A percentile compares a stretch with the other conserved stretches of the same genome.
Evolutionary conservation across 1,140 invertebrate genomes (phyloP).

Genomic region (Sipha flava): DNA sequence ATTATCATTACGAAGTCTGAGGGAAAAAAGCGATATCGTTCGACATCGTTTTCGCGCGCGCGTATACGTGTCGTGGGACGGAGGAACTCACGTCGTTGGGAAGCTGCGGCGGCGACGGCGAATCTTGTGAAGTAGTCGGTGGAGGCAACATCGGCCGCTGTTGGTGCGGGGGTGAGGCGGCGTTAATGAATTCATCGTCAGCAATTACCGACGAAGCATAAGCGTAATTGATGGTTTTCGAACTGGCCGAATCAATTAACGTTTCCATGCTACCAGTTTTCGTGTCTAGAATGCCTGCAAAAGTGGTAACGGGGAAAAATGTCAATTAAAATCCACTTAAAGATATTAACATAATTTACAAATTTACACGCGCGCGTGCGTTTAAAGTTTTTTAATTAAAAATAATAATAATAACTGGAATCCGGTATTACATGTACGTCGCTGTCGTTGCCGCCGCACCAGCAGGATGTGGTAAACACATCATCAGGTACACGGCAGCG

Average conservation of each 20-base stretch:
- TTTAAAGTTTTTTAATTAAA: slow-evolving; percentile 3
- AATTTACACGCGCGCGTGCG: background rate
- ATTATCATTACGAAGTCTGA: too few species aligned
- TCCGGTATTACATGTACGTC: background rate
- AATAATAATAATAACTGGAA: background rate
- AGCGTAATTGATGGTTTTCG: slow-evolving; percentile 22
- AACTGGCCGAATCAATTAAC: slow-evolving; percentile 13
- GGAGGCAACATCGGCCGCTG: slow-evolving; percentile 2
- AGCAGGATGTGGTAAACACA: background rate
- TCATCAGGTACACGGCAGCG: background rate
- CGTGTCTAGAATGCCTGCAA: background rate
- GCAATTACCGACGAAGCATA: slow-evolving; percentile 2
- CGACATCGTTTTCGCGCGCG: background rate
- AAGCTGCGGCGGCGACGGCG: background rate
- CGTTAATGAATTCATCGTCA: slow-evolving; percentile 1
- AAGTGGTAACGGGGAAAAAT: slow-evolving; percentile 40
- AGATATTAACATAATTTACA: slow-evolving; percentile 24
- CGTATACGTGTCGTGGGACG: background rate
- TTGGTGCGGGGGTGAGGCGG: background rate
- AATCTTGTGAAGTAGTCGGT: background rate
- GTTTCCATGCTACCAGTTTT: slow-evolving; percentile 31
- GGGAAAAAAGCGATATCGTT: too few species aligned
- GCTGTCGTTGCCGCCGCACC: background rate
- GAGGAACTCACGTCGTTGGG: background rate
- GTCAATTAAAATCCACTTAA: slow-evolving; percentile 25